A percentile compares a stretch with the other conserved stretches of the same genome.
Conservation (phyloP, 2,888 invertebrate genomes). For the Agriopis leucophaearia region DNA sequence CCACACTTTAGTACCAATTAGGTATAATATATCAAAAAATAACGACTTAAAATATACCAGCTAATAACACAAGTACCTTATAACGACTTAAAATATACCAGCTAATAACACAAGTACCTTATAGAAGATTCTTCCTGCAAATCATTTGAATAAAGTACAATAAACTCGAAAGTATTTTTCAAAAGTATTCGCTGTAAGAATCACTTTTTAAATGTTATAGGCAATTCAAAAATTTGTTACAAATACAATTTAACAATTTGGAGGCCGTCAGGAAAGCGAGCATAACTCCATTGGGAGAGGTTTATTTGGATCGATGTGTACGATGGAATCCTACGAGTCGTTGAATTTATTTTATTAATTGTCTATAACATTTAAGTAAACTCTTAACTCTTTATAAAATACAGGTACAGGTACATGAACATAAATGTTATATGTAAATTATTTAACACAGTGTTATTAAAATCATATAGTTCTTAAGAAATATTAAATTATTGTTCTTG, state of each 20-base stretch:
- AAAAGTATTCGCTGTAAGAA: no score
- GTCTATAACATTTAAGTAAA: no score
- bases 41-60: neutral
- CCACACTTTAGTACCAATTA: neutral
- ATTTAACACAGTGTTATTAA: conserved; percentile 8
- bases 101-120: neutral
- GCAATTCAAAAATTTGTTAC: no score
- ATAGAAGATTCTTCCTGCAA: neutral
- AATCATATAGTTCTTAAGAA: conserved; percentile 13
- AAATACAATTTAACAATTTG: no score
- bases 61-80: neutral
- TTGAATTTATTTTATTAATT: no score
- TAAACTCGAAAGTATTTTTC: neutral
- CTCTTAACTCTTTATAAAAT: no score
- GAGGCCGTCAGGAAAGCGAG: no score
- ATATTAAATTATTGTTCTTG: conserved; percentile 27
- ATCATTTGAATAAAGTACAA: conserved; percentile 13
- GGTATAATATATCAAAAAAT: neutral
- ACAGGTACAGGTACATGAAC: no score
- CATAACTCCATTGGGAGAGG: no score
- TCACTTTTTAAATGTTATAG: no score
- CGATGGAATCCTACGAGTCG: no score
- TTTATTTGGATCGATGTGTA: no score
- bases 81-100: neutral
- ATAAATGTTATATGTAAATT: conserved; percentile 2